Evolutionary conservation across 2,797 vertebrate genomes (phyloP).

Genomic region (Alosa sapidissima): DNA sequence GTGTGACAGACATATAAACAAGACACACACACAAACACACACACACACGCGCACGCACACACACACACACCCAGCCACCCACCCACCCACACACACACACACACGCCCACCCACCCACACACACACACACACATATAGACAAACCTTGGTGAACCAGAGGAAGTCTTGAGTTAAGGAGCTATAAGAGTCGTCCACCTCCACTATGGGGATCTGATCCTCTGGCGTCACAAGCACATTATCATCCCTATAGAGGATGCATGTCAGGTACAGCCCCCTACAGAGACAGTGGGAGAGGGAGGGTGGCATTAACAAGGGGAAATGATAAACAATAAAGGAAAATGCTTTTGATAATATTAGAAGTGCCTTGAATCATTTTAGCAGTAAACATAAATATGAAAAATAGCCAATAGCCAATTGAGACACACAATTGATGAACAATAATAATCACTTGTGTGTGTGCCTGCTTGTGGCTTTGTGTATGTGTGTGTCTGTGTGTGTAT

Average conservation of each 20-base stretch:
- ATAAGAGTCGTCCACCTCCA: slow-evolving; percentile 88
- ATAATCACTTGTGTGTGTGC: background rate
- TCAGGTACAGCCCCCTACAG: slow-evolving; percentile 84
- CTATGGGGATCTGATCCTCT: slow-evolving; percentile 89
- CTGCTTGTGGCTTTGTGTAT: background rate
- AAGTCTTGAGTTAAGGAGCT: slow-evolving; percentile 89
- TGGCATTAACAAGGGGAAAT: no score
- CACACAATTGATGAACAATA: no score
- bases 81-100: background rate
- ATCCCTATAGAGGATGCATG: slow-evolving; percentile 85
- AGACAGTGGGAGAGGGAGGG: background rate
- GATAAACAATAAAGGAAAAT: background rate
- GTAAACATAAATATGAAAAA: background rate
- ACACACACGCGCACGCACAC: background rate
- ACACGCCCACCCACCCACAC: background rate
- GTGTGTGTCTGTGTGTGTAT: background rate
- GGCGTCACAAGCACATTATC: slow-evolving; percentile 88
- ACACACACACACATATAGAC: background rate
- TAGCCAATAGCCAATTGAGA: background rate
- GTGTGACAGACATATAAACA: slow-evolving; percentile 63
- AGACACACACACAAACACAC: slow-evolving; percentile 49
- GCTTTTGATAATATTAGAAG: background rate
- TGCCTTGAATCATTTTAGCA: background rate
- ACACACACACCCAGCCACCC: background rate
- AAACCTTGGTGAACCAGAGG: slow-evolving; percentile 92